Base-by-base conservation (phyloP, 2,888 invertebrate species). In the Entomobrya multifasciata region DNA sequence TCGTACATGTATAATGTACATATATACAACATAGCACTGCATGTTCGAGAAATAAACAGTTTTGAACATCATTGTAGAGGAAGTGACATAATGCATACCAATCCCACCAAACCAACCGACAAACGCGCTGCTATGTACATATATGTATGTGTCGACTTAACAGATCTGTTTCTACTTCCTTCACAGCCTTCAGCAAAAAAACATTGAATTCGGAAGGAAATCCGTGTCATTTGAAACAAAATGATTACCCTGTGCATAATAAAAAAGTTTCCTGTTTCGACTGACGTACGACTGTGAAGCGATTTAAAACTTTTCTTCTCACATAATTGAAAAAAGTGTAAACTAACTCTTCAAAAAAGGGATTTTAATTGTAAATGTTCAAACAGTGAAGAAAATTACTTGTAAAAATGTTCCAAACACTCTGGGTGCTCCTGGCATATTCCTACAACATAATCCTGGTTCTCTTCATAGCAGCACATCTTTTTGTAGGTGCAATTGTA, bases 401-500 rank as follows among this genome's bases (percentile, higher is more conserved):
- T 36, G 17, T 72, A 22, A 49, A 65, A 57, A 86, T 67, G 78
- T 78, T 84, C 6, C 84, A 84, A 84, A 77, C 67, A n/a, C 11
- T 90, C 76, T 90, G 90, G 90, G 25, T 83, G 17, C 20, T 88
- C 1, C 85, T 90, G 47, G 89, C 90, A 1, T 90, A 88, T 72
- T 70, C 90, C 17, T 90, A 90, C 88, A 90, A 90, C 81, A 88
- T 87, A 30, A 49, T 90, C 11, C 86, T 90, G 20, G 88, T 90
- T 44, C 86, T 90, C 47, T 90, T 90, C 89, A 90, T 90, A 74
- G 89, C 90, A 15, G 79, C 82, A 79, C 90, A 90, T 89, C 89
- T 90, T 11, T 84, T 89, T 88, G 90, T 90, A 90, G 90, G 90
- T 89, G 89, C 90, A 76, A 81, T 88, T 86, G 90, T 90, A 90